phyloP scores from a whole-genome alignment of 2,888 invertebrate species.

The Rotaria macrura region DNA sequence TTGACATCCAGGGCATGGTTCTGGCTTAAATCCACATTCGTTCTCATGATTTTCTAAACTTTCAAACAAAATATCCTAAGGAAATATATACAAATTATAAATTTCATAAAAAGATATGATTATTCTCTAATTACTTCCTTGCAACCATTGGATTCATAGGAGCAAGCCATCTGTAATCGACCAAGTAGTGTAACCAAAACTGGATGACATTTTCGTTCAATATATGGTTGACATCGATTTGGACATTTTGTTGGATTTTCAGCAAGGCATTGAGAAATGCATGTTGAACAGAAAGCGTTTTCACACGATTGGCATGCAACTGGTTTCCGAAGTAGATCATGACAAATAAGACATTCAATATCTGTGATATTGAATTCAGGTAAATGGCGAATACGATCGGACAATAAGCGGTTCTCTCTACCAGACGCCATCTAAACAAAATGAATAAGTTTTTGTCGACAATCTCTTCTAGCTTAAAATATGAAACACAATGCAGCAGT shows the following conservation, averaged over 20 bases:
- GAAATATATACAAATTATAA: neutral
- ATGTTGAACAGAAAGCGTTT: neutral
- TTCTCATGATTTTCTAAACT: neutral
- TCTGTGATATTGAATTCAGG: neutral
- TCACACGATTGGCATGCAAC: neutral
- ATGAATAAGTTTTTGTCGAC: neutral
- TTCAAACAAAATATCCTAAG: neutral
- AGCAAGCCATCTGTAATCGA: neutral
- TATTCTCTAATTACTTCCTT: neutral
- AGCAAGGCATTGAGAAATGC: neutral
- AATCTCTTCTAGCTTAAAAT: too few relatives aligned
- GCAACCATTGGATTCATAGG: neutral
- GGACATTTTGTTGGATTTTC: neutral
- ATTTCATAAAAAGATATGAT: neutral
- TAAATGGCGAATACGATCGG: neutral
- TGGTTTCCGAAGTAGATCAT: neutral
- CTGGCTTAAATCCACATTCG: neutral
- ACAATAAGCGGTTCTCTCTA: neutral
- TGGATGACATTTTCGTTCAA: neutral
- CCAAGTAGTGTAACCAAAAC: neutral
- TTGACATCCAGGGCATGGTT: neutral
- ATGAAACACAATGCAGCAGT: too few relatives aligned
- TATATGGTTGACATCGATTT: neutral
- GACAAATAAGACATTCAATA: neutral
- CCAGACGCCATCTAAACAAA: neutral